Percentiles rank a stretch among this genome's conserved stretches.
phyloP scores from a whole-genome alignment of 2,888 invertebrate genomes.

The Drosophila longiperda region DNA sequence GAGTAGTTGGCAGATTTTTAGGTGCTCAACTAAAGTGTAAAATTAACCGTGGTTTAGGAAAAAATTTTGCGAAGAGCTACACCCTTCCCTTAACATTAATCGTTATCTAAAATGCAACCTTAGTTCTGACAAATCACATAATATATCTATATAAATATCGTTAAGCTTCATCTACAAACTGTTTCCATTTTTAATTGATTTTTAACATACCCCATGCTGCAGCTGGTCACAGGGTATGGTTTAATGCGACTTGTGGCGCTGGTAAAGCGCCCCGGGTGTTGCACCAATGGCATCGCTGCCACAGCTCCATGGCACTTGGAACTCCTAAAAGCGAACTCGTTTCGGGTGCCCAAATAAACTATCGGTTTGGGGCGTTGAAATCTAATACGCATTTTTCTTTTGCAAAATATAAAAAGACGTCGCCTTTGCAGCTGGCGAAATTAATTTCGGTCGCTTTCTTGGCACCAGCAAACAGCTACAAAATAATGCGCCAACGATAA shows the following conservation, averaged over 20 bases:
- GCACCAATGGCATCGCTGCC: conserved; percentile 48
- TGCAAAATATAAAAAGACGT: conserved; percentile 35
- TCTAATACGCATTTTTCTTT: conserved; percentile 67
- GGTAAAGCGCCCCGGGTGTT: conserved; percentile 67
- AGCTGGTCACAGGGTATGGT: conserved; percentile 1
- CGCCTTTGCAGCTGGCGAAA: conserved; percentile 37
- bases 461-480: conserved; percentile 19
- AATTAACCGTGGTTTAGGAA: not conserved
- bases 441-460: conserved; percentile 62
- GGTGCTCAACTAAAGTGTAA: not conserved
- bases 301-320: conserved; percentile 22
- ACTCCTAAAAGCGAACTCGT: conserved; percentile 54
- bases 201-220: not conserved
- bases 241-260: conserved; percentile 41
- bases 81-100: not conserved
- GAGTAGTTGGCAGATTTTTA: not conserved
- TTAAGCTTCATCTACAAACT: not conserved
- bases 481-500: not conserved
- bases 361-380: conserved; percentile 56
- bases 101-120: rapidly evolving
- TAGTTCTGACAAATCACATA: not conserved
- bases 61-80: not conserved
- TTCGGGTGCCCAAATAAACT: conserved; percentile 44
- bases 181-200: not conserved
- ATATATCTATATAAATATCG: not conserved